Evolutionary conservation across 2,888 invertebrate species (phyloP).

Genomic region (Beris morrisii): DNA sequence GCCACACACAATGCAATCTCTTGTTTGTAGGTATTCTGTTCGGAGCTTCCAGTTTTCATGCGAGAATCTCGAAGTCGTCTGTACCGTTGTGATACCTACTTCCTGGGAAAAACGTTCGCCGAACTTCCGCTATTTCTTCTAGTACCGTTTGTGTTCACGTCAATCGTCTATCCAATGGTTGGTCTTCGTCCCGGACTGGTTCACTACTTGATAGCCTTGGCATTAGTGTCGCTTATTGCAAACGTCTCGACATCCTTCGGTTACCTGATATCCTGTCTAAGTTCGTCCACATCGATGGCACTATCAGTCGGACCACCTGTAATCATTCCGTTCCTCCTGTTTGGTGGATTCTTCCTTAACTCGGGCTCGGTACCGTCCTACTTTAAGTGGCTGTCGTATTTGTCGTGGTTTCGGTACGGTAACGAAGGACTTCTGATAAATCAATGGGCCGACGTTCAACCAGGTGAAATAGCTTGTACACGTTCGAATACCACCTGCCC

Average conservation of each 20-base stretch:
- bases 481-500: conserved; percentile 76
- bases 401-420: conserved; percentile 92
- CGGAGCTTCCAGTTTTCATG: conserved; percentile 86
- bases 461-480: conserved; percentile 73
- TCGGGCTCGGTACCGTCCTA: conserved; percentile 84
- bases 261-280: conserved; percentile 86
- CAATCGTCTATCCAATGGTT: conserved; percentile 85
- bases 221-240: conserved; percentile 78
- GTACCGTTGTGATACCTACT: conserved; percentile 90
- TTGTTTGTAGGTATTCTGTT: conserved; percentile 75
- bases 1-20: neutral
- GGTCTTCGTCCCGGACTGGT: conserved; percentile 72
- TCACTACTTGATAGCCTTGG: conserved; percentile 72
- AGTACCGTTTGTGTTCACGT: conserved; percentile 80
- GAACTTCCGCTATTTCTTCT: conserved; percentile 85
- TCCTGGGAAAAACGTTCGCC: conserved; percentile 85
- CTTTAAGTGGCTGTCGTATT: conserved; percentile 81
- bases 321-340: conserved; percentile 89
- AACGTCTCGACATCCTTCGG: conserved; percentile 90
- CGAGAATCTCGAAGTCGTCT: conserved; percentile 87
- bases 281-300: conserved; percentile 83
- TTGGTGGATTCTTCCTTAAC: conserved; percentile 95
- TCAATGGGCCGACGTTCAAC: conserved; percentile 80
- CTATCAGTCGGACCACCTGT: conserved; percentile 88
- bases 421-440: conserved; percentile 87